phyloP scores from a whole-genome alignment of 2,888 invertebrate genomes.

The Sympetrum striolatum region DNA sequence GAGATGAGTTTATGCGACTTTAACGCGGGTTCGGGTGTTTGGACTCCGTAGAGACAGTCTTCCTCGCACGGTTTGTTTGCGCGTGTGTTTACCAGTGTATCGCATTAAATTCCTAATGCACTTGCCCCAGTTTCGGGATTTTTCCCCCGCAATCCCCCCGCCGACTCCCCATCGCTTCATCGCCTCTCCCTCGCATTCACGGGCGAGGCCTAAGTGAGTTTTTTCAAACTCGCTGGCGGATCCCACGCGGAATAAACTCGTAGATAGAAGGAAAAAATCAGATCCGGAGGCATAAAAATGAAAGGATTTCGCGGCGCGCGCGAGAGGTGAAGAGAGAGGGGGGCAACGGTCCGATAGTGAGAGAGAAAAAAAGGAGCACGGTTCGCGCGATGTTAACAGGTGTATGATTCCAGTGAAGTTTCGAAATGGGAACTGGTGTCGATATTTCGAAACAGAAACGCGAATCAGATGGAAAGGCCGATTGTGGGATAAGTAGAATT shows the following conservation, averaged over 20 bases:
- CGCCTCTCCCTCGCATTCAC: not conserved
- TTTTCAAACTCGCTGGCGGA: not conserved
- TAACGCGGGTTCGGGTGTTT: not conserved
- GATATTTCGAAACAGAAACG: not conserved
- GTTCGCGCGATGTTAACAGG: not conserved
- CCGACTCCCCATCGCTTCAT: not conserved
- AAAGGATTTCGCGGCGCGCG: not conserved
- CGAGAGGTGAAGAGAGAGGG: not conserved
- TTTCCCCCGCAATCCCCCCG: not conserved
- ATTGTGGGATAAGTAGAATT: not conserved
- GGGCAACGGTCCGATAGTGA: not conserved
- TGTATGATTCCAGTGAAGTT: not conserved
- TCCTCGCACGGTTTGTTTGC: not conserved
- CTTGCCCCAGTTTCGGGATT: not conserved
- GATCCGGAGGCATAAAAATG: not conserved
- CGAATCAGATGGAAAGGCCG: not conserved
- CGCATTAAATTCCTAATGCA: not conserved
- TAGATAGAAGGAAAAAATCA: not conserved
- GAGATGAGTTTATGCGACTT: not conserved
- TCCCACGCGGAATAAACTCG: not conserved
- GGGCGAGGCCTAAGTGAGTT: not conserved
- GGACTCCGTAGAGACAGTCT: not conserved
- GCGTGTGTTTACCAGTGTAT: not conserved
- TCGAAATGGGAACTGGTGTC: not conserved
- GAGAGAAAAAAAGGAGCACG: not conserved